These are phyloP conservation scores for Thecocarcelia acutangulata DNA, from an alignment of 2,888 invertebrate species.

Conservation along the genomic window DNA sequence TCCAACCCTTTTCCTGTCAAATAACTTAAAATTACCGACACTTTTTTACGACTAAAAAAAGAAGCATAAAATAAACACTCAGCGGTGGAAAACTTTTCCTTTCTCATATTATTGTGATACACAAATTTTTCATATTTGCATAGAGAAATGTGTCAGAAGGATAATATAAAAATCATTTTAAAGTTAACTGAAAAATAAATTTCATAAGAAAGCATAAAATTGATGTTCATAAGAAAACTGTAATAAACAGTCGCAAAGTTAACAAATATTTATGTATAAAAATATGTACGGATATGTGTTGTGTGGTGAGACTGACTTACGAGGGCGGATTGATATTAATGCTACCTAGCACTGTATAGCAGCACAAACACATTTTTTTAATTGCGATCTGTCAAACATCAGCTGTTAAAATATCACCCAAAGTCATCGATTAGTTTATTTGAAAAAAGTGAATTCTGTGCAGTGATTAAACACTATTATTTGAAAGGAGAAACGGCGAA, in stretches of 20 bases:
- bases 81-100: constrained; percentile 14
- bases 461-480: too few species aligned
- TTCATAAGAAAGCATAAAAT: constrained; percentile 56
- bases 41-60: constrained; percentile 44
- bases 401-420: too few species aligned
- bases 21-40: constrained; percentile 53
- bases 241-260: too few species aligned
- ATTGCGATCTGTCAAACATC: too few species aligned
- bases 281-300: constrained; percentile 7
- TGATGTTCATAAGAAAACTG: too few species aligned
- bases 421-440: too few species aligned
- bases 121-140: neutral
- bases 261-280: constrained; percentile 44
- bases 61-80: neutral
- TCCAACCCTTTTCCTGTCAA: constrained; percentile 5
- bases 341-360: too few species aligned
- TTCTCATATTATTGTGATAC: neutral
- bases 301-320: constrained; percentile 17
- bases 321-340: too few species aligned
- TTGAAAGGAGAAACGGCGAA: too few species aligned
- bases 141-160: constrained; percentile 8
- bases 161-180: constrained; percentile 58
- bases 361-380: too few species aligned
- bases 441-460: too few species aligned
- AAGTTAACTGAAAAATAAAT: constrained; percentile 57